Evolutionary conservation across 1,140 invertebrate genomes (phyloP), one percentile per base, ranked within the genome.

Genomic region (Littorina saxatilis): DNA sequence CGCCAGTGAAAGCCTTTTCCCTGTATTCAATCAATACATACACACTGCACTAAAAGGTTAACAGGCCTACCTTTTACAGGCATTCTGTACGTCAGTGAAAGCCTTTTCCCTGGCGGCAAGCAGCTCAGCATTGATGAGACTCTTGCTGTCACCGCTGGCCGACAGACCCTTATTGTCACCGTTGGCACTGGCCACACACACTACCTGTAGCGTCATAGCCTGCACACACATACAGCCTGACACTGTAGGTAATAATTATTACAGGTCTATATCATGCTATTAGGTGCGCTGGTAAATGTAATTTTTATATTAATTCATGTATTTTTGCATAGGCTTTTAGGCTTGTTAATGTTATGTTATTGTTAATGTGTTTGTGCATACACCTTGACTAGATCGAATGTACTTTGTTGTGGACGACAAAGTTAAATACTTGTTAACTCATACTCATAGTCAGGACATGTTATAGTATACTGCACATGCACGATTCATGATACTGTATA

Each of bases 151-250:
- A 52, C 77, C 81, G 40, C 80, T 86, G 82, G 80, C 66, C 63
- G 47, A 82, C 85, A 83, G 82, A 85, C 90, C 83, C 82, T 84
- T 81, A 63, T 82, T 89, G 88, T 82, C 92, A 66, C 92, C 86
- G 43, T 92, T 92, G 50, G 90, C 77, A 37, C 98, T 97, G 85
- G 98, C 94, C 73, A 99, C 95, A 94, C 96, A 97, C 79, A 96
- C 97, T 68, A 98, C 96, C 92, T 98, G 97, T 96, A 98, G 98
- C 7, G 52, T 66, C 35, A 43, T 55, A 2, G 15, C 29, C 73
- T 32, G 73, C 7, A 58, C 7, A 35, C 35, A 32, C 32, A 66
- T 27, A 66, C n/a, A 66, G 27, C 15, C 15, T 13, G 11, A 29
- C 32, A 3, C n/a, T 29, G 23, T 7, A 20, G 15, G 5, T 35